Conservation (phyloP, 2,113 vertebrate genomes). For the Grus americana region DNA sequence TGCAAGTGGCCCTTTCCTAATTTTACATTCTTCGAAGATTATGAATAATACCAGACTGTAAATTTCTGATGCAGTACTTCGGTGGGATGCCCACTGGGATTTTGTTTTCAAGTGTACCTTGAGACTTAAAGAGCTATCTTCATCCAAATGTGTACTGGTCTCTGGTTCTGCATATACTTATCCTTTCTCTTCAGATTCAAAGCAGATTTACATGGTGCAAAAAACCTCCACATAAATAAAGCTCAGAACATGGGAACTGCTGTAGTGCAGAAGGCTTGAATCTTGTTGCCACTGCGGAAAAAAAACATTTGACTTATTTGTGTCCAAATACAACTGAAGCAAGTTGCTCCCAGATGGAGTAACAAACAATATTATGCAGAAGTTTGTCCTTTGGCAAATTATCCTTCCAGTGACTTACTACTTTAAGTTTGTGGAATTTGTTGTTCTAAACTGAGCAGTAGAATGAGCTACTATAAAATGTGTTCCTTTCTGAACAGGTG, state of each 20-base stretch:
- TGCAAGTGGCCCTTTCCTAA: background rate
- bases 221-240: background rate
- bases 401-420: background rate
- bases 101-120: background rate
- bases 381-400: background rate
- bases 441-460: background rate
- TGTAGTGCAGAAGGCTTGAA: background rate
- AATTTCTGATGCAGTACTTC: background rate
- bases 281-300: background rate
- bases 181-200: background rate
- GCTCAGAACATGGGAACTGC: background rate
- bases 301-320: background rate
- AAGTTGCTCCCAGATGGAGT: background rate
- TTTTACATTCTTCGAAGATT: slow-evolving; percentile 5
- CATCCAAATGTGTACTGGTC: background rate
- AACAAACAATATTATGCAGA: background rate
- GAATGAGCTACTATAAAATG: background rate
- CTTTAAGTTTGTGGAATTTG: background rate
- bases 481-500: background rate
- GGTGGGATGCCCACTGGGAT: background rate
- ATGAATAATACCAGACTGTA: background rate
- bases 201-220: background rate
- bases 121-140: background rate
- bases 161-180: background rate
- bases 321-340: background rate